A percentile compares a stretch with the other conserved stretches of the same genome.
These are phyloP conservation scores for Poecilus cupreus DNA, from an alignment of 2,888 invertebrate genomes.

Conservation along the genomic window DNA sequence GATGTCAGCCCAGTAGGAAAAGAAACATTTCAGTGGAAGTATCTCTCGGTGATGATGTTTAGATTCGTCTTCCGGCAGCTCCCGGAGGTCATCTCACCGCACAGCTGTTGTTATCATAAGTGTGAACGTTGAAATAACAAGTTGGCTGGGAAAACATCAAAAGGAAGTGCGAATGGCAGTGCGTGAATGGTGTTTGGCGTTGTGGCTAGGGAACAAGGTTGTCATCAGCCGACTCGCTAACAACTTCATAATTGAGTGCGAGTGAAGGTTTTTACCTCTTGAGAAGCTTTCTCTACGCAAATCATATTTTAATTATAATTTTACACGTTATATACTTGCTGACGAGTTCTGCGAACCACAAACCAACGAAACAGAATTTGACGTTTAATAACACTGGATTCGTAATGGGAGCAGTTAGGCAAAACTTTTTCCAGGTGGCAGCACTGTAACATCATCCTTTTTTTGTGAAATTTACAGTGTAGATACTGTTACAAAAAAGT, in stretches of 20 bases:
- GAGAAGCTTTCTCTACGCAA: too few relatives aligned
- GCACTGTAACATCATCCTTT: too few relatives aligned
- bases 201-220: constrained; percentile 40
- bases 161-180: constrained; percentile 39
- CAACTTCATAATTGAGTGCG: constrained; percentile 39
- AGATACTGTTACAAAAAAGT: too few relatives aligned
- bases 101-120: constrained; percentile 56
- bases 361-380: too few relatives aligned
- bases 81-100: not conserved
- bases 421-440: too few relatives aligned
- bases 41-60: not conserved
- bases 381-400: not conserved
- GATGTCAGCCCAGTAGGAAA: too few relatives aligned
- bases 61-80: constrained; percentile 23
- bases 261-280: not conserved
- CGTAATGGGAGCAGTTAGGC: too few relatives aligned
- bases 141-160: constrained; percentile 51
- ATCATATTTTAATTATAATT: too few relatives aligned
- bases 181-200: not conserved
- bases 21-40: not conserved
- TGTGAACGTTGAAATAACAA: constrained; percentile 54
- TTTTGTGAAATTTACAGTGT: too few relatives aligned
- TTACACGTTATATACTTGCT: too few relatives aligned
- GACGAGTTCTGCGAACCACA: too few relatives aligned
- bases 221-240: constrained; percentile 37